Conservation (phyloP, 2,888 invertebrate species). For the Trichopria drosophilae region DNA sequence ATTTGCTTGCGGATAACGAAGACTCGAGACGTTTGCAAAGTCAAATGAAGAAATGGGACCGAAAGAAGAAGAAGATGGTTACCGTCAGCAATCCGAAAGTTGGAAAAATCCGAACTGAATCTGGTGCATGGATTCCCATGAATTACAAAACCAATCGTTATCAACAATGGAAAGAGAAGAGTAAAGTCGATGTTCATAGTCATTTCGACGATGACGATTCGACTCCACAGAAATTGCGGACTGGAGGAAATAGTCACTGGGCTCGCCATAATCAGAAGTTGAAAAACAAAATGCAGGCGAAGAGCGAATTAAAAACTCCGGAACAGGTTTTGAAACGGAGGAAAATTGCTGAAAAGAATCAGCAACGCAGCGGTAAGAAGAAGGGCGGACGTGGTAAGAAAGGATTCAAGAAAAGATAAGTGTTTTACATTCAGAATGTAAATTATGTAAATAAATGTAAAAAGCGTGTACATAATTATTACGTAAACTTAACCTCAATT, state of each 20-base stretch:
- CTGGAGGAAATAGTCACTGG: slow-evolving; percentile 71
- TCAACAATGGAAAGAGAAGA: slow-evolving; percentile 81
- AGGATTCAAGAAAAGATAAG: slow-evolving; percentile 36
- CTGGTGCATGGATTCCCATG: slow-evolving; percentile 91
- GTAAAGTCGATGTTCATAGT: slow-evolving; percentile 64
- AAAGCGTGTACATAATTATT: not conserved
- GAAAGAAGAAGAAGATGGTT: slow-evolving; percentile 95
- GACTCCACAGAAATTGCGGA: slow-evolving; percentile 59
- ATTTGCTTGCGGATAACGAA: slow-evolving; percentile 81
- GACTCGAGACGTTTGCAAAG: slow-evolving; percentile 65
- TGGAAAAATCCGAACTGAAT: slow-evolving; percentile 91
- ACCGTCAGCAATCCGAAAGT: slow-evolving; percentile 65
- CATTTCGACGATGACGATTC: too few species aligned
- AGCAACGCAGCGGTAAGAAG: slow-evolving; percentile 60
- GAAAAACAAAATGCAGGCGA: slow-evolving; percentile 61
- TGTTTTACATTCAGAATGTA: not conserved
- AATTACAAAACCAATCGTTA: slow-evolving; percentile 91
- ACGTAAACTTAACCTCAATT: not conserved
- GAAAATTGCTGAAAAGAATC: slow-evolving; percentile 61
- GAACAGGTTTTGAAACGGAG: slow-evolving; percentile 80
- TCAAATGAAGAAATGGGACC: slow-evolving; percentile 83
- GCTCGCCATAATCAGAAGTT: slow-evolving; percentile 77
- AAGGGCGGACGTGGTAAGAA: slow-evolving; percentile 51
- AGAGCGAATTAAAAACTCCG: slow-evolving; percentile 60
- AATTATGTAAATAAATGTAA: not conserved